Evolutionary conservation across 2,113 vertebrate species (phyloP), one percentile per base, ranked within the genome.

Genomic region (Urocolius indicus): DNA sequence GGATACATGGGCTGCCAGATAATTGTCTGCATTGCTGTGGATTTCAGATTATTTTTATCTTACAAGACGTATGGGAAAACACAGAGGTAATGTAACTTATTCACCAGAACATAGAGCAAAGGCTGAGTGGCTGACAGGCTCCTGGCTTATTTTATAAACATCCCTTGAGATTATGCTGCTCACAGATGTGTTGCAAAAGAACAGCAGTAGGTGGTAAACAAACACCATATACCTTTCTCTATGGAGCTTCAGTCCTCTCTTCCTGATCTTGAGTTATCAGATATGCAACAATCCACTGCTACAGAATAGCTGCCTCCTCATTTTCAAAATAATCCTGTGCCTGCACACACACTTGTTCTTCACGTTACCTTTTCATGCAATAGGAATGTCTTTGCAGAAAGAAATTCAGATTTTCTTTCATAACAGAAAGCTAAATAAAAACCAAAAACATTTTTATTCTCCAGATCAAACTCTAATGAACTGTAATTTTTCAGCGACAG

Each of bases 121-220:
- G 55, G 45, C 61, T 72, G 63, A 84, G 46, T 29, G 34, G 75
- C 90, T 97, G 90, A 94, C 85, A 90, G 57, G 20, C 21, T 77
- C 30, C 75, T 86, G 73, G 79, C 75, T 95, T 90, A 45, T 80
- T 94, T 84, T 71, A 46, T 59, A 86, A 95, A 18, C 24, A 74
- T 59, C 94, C 41, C 61, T 90, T 19, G 79, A 68, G 87, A 95
- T 78, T 66, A 86, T 74, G 87, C 59, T 90, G 43, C 82, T 90
- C 82, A 94, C 90, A 91, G 75, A 90, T 74, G 52, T 65, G 75
- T 85, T 96, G 91, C 75, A 88, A 86, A 93, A 91, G 76, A 93
- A 72, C 65, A 93, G 79, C 85, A 67, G 83, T 74, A 86, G 68
- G 83, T 72, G 72, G 78, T 94, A 95, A 95, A 94, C 84, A 95